Evolutionary conservation across 2,797 vertebrate species (phyloP), one percentile per base, ranked within the genome.

Genomic region (Eulemur mongoz): DNA sequence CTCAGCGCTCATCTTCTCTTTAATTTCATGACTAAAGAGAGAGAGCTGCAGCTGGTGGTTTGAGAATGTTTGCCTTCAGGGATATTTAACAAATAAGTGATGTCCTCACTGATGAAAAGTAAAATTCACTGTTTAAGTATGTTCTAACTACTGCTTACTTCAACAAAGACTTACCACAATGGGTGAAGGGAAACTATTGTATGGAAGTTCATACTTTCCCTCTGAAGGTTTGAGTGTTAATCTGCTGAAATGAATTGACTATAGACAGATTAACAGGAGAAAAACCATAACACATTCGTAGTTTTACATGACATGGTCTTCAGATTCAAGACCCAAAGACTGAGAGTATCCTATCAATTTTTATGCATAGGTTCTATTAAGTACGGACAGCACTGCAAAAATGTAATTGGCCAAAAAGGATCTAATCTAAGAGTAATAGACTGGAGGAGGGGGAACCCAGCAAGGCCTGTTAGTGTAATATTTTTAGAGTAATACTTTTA

Each of bases 91-190:
- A 98, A 95, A 72, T 59, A 89, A 35, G 20, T 79, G 17, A 17
- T 12, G 38, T 2, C 5, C 13, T 75, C 67, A 84, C 38, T 70
- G 18, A 4, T 59, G 40, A 75, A 75, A 93, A 96, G 14, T 75
- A 92, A 38, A 0, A 43, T 91, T 93, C 90, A 50, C 83, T 81
- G 13, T 93, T 84, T 83, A 81, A 96, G 5, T 18, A 54, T 52
- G 11, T 4, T 18, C 54, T 80, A 93, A n/a, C 10, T 96, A 18
- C 13, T 83, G 23, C 97, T 96, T 94, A 43, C 35, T 96, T 25
- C 35, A 75, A 27, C 0, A 2, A 87, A 92, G 76, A 91, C 9
- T 40, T 85, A 43, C 45, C 61, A 67, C 69, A 86, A 85, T 85
- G 7, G 8, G 20, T 59, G 22, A 90, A 91, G 43, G 40, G 89